Evolutionary conservation across 2,797 vertebrate genomes (phyloP).

Genomic region (Euthynnus affinis): DNA sequence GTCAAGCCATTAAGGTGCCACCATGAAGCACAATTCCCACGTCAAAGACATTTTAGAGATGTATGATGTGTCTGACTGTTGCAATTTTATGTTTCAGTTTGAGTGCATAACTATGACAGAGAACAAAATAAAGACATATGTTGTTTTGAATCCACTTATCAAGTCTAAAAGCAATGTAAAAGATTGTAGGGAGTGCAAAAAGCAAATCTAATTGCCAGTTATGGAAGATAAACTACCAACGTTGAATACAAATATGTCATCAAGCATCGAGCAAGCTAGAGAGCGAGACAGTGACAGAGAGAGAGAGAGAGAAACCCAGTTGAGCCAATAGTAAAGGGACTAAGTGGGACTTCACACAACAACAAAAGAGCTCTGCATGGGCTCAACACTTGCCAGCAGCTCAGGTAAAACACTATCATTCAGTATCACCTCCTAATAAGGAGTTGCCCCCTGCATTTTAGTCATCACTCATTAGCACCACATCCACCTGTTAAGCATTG

Average conservation of each 20-base stretch:
- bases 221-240: slow-evolving; percentile 48
- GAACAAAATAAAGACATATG: slow-evolving; percentile 16
- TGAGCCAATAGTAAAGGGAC: slow-evolving; percentile 52
- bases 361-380: slow-evolving; percentile 37
- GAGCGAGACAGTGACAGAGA: slow-evolving; percentile 35
- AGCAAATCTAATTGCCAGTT: slow-evolving; percentile 42
- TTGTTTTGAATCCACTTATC: slow-evolving; percentile 28
- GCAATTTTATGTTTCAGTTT: slow-evolving; percentile 20
- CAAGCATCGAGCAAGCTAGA: slow-evolving; percentile 36
- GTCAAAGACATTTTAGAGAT: slow-evolving; percentile 28
- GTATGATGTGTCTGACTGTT: slow-evolving; percentile 16
- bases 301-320: slow-evolving; percentile 35
- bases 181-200: slow-evolving; percentile 17
- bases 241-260: slow-evolving; percentile 45
- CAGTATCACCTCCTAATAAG: slow-evolving; percentile 21
- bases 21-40: slow-evolving; percentile 37
- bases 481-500: slow-evolving; percentile 57
- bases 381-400: slow-evolving; percentile 32
- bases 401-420: slow-evolving; percentile 44
- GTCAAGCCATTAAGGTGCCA: slow-evolving; percentile 44
- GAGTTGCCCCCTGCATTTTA: slow-evolving; percentile 41
- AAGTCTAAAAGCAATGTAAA: slow-evolving; percentile 27
- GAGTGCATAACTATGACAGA: slow-evolving; percentile 21
- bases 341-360: slow-evolving; percentile 39
- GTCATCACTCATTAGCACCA: slow-evolving; percentile 57